Base-by-base conservation (phyloP, 2,113 vertebrate species). In the Sisor rabdophorus region DNA sequence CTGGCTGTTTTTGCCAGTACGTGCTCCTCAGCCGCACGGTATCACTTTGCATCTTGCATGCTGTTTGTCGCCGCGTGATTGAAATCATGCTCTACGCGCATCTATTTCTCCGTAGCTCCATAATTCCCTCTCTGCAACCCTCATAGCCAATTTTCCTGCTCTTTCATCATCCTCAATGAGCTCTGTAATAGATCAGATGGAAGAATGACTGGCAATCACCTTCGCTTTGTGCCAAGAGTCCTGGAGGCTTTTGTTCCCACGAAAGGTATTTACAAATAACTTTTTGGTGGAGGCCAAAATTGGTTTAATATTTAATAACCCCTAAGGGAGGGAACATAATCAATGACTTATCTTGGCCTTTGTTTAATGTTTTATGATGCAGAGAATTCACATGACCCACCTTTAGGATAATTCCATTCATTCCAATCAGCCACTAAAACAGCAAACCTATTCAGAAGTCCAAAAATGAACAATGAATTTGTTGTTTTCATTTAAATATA, bases 251-350 rank as follows among this genome's bases (percentile, higher is more conserved):
- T 87, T 81, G 72, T 79, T 83, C 76, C 79, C 87, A 83, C 84
- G 80, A 88, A 88, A 88, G 84, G 84, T 90, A 90, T 90, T 91
- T 90, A 91, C 86, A 88, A 90, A 90, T 87, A 88, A 84, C 86
- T 88, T 69, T 44, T 86, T 16, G 86, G 59, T 81, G 83, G 78
- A 83, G 86, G 85, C 83, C 88, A 88, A 87, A 86, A 86, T 84
- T 87, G 84, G 82, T 90, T 91, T 90, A 89, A 90, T 91, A 90
- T 90, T 90, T 91, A 89, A 90, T 90, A 85, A 88, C 82, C 83
- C 87, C 85, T 88, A 81, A 87, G 85, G 88, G 87, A 73, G 84
- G 80, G 86, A 87, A 81, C 71, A 73, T 87, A 86, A 91, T 90
- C 89, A 88, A 88, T 87, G 85, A 60, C 20, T 59, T 59, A 81